These are phyloP conservation scores for Cerastis leucographa DNA, from an alignment of 2,888 invertebrate species.

Conservation along the genomic window DNA sequence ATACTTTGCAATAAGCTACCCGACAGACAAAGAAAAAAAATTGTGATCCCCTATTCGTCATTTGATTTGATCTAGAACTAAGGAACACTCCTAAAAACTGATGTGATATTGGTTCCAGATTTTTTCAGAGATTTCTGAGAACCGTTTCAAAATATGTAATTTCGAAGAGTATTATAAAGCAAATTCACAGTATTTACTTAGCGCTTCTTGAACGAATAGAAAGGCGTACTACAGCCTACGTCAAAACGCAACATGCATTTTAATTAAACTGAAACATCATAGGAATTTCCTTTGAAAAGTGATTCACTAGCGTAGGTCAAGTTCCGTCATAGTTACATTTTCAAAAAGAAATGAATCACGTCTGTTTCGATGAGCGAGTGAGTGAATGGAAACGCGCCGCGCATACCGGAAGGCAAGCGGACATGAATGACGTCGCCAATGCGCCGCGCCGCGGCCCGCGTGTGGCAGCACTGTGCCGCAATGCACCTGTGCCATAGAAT, in stretches of 20 bases:
- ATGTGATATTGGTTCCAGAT: neutral
- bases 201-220: neutral
- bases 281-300: slow-evolving; percentile 34
- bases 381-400: slow-evolving; percentile 48
- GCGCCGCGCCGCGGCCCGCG: slow-evolving; percentile 49
- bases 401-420: slow-evolving; percentile 65
- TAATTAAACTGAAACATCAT: slow-evolving; percentile 34
- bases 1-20: no score
- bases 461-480: slow-evolving; percentile 65
- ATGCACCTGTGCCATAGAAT: slow-evolving; percentile 72
- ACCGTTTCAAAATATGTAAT: neutral
- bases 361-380: slow-evolving; percentile 1
- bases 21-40: no score
- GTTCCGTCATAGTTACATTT: slow-evolving; percentile 49
- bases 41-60: no score
- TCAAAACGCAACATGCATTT: slow-evolving; percentile 32
- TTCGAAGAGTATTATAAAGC: neutral
- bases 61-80: neutral
- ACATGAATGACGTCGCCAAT: slow-evolving; percentile 66
- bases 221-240: neutral
- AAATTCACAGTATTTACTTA: neutral
- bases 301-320: slow-evolving; percentile 46
- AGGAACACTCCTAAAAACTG: neutral
- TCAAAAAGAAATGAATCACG: slow-evolving; percentile 60
- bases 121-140: neutral